Evolutionary conservation across 1,140 invertebrate genomes (phyloP), one percentile per base, ranked within the genome.

Genomic region (Drosophila rhopaloa): DNA sequence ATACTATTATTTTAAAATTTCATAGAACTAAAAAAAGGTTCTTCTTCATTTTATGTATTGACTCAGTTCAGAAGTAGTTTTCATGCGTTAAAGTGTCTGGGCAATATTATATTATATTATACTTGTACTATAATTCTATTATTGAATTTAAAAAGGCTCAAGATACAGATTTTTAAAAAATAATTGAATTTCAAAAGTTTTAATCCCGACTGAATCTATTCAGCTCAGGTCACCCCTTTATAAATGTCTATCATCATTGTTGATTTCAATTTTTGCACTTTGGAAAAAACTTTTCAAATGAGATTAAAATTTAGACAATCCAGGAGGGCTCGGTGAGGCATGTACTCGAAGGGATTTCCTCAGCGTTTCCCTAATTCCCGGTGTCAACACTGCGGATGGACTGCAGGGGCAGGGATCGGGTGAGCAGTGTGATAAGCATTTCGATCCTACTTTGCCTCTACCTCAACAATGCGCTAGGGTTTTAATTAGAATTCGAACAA

Each of bases 11-110:
- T 24, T 24, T 4, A 24, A 2, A 2, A 24, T 24, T 3, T 24
- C 24, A 24, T 24, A 24, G 24, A 37, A 61, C 9, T 47, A 90
- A 76, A 90, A 2, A 93, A 93, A 44, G 93, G 93, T 54, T 83
- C 89, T 16, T 92, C 92, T 58, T 94, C 94, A 32, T 93, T 94
- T 65, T 76, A 92, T 50, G 94, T 94, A 75, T 93, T 93, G 29
- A 91, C 93, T n/a, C 93, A 94, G 2, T 94, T 94, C 53, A 93
- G 92, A 46, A 90, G 0, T 32, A 7, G 5, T 6, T 6, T 32
- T 32, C 29, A 32, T 32, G 6, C 5, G 29, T 8, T 7, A 32
- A 32, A 32, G 29, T 6, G 6, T 32, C 8, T 32, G 29, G 6
- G 6, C 5, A 32, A 32, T 32, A 32, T 32, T 32, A 8, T 8